phyloP scores from a whole-genome alignment of 2,888 invertebrate species.

The Thalpophila matura region DNA sequence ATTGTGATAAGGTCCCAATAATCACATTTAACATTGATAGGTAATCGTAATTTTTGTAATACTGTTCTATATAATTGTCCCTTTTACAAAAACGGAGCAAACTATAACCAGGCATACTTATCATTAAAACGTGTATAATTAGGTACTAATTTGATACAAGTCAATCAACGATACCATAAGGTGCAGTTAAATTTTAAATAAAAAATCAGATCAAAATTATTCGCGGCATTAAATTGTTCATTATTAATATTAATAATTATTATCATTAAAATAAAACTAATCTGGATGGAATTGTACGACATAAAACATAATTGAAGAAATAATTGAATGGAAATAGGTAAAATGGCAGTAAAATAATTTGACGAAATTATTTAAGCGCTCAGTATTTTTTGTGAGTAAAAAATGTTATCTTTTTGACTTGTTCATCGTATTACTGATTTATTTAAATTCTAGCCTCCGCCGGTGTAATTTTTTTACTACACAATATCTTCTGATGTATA shows the following conservation, averaged over 20 bases:
- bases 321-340: slow-evolving; percentile 27
- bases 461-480: no score
- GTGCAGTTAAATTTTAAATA: slow-evolving; percentile 47
- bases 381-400: slow-evolving; percentile 48
- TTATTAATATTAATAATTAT: slow-evolving; percentile 28
- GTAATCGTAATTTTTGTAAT: slow-evolving; percentile 17
- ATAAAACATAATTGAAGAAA: slow-evolving; percentile 8
- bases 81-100: not conserved
- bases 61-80: slow-evolving; percentile 15
- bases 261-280: slow-evolving; percentile 32
- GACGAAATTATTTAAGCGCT: slow-evolving; percentile 43
- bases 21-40: slow-evolving; percentile 1
- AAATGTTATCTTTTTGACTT: slow-evolving; percentile 32
- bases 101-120: slow-evolving; percentile 8
- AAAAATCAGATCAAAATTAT: slow-evolving; percentile 41
- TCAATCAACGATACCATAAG: slow-evolving; percentile 1
- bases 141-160: slow-evolving; percentile 7
- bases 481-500: no score
- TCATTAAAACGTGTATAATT: slow-evolving; percentile 8
- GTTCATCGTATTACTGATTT: slow-evolving; percentile 10
- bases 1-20: no score
- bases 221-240: slow-evolving; percentile 12
- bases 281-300: slow-evolving; percentile 52
- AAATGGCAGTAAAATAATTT: slow-evolving; percentile 37
- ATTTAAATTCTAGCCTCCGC: not conserved